These are phyloP conservation scores for Enteromius fasciolatus DNA, from an alignment of 2,797 vertebrate species.

Conservation along the genomic window DNA sequence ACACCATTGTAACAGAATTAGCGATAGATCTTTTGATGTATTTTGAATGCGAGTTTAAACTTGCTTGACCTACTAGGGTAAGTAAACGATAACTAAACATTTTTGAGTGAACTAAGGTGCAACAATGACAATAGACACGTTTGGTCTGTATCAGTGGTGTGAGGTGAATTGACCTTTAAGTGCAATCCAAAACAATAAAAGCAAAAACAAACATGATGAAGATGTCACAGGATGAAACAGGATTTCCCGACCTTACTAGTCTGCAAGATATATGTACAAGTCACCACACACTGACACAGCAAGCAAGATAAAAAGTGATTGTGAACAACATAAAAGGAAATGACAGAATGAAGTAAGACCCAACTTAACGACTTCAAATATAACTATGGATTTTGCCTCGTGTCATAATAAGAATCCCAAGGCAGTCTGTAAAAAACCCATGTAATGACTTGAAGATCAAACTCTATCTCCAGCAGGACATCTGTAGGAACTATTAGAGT, in stretches of 20 bases:
- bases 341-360: conserved; percentile 33
- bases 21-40: background rate
- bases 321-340: conserved; percentile 29
- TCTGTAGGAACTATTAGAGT: conserved; percentile 52
- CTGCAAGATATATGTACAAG: background rate
- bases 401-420: conserved; percentile 52
- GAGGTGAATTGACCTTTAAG: background rate
- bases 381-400: conserved; percentile 54
- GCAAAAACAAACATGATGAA: background rate
- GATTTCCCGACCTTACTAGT: background rate
- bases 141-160: background rate
- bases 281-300: background rate
- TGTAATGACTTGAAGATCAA: conserved; percentile 51
- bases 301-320: background rate
- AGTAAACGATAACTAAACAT: background rate
- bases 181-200: background rate
- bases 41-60: background rate
- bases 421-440: conserved; percentile 39
- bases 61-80: background rate
- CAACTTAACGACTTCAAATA: conserved; percentile 15
- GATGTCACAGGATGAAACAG: background rate
- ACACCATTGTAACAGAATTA: background rate
- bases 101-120: background rate
- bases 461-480: conserved; percentile 43
- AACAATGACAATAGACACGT: background rate